Evolutionary conservation across 2,888 invertebrate genomes (phyloP), one percentile per base, ranked within the genome.

Genomic region (Drosophila testacea): DNA sequence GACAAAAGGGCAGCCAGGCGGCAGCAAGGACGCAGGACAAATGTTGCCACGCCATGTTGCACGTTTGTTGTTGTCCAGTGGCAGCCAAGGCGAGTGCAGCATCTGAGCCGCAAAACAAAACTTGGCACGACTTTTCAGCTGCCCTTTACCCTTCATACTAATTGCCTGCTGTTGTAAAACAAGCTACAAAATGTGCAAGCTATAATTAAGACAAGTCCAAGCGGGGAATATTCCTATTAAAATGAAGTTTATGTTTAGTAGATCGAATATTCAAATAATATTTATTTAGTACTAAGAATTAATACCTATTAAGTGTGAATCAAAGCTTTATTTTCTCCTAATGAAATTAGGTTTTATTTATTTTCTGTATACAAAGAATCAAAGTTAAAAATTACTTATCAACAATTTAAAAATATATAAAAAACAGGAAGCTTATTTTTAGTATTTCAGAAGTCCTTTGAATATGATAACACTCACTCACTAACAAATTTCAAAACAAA

Each of bases 11-110:
- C 41, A 57, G 54, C 39, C 47, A 52, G 50, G 48, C 52, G 54
- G 67, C 42, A 42, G 64, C 56, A 79, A 75, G 69, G 60, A 69
- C 73, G 68, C 68, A 61, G 68, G 70, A 60, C 82, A 81, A 87
- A 81, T 81, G 82, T 83, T 81, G 72, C 73, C 61, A 62, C 62
- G 73, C 71, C 71, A 73, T 70, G 88, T 77, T 76, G 88, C 69
- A 82, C 66, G 76, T 77, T 77, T 72, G 63, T 73, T 76, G 73
- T 72, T 75, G 73, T 61, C 44, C 66, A 22, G 22, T 22, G 62
- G 62, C 46, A 52, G 39, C 30, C 55, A 46, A 63, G 50, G 54
- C 55, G n/a, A 50, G 38, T 11, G 47, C 56, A 36, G 41, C 61
- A 55, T 22, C 16, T 27, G 10, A 13, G 54, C 54, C 10, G 30